These are phyloP conservation scores for Parauchenoglanis ngamensis DNA, from an alignment of 2,797 vertebrate genomes.

Conservation along the genomic window DNA sequence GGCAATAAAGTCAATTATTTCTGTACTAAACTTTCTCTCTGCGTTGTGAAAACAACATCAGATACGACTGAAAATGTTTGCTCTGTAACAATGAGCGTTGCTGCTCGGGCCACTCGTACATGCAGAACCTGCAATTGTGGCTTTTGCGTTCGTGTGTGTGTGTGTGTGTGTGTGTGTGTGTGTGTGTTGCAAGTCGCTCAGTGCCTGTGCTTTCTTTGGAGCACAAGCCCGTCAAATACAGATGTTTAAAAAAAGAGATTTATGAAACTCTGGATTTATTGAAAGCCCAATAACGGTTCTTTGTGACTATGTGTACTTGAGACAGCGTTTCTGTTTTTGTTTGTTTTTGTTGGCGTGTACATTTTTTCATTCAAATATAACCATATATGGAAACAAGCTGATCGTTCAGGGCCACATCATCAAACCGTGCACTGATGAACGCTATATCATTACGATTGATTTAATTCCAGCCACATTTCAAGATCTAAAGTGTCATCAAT, in stretches of 20 bases:
- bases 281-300: conserved; percentile 64
- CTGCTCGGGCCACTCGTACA: conserved; percentile 62
- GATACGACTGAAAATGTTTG: conserved; percentile 71
- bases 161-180: conserved; percentile 51
- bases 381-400: not conserved
- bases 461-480: not conserved
- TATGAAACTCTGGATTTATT: conserved; percentile 66
- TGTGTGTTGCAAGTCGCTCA: conserved; percentile 70
- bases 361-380: not conserved
- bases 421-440: not conserved
- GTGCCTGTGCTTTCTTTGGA: conserved; percentile 78
- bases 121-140: conserved; percentile 78
- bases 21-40: conserved; percentile 64
- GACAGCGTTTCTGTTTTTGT: conserved; percentile 64
- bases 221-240: conserved; percentile 71
- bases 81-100: conserved; percentile 70
- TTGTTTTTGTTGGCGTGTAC: conserved; percentile 42
- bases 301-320: conserved; percentile 58
- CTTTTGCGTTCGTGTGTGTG: conserved; percentile 60
- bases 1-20: conserved; percentile 62
- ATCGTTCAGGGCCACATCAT: too few relatives aligned
- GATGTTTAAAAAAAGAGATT: conserved; percentile 69
- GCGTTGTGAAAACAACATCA: conserved; percentile 69
- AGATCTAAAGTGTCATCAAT: not conserved
- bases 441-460: not conserved